Conservation (phyloP, 1,140 invertebrate genomes). For the Drosophila gunungcola region DNA sequence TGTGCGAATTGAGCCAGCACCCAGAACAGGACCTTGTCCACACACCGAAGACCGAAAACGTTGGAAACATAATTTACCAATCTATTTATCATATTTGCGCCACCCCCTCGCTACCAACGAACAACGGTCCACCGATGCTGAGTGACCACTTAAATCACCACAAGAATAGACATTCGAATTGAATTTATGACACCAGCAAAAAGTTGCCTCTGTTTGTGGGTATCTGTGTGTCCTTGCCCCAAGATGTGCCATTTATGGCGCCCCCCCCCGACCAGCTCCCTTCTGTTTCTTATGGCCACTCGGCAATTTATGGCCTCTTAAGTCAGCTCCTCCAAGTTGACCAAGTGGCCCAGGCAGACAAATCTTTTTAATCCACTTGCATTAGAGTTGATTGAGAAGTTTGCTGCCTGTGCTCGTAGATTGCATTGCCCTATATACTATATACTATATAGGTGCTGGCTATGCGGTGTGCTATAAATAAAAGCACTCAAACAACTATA, state of each 20-base stretch:
- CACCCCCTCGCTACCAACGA: constrained; percentile 8
- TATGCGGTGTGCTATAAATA: constrained; percentile 28
- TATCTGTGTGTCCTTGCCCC: constrained; percentile 20
- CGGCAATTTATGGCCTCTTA: constrained; percentile 75
- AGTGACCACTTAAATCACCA: constrained; percentile 82
- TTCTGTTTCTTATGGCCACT: constrained; percentile 59
- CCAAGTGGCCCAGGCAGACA: constrained; percentile 37
- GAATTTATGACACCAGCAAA: constrained; percentile 77
- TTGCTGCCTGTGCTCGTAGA: constrained; percentile 1
- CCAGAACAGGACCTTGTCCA: constrained; percentile 5
- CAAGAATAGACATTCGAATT: constrained; percentile 81
- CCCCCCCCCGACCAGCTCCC: not conserved
- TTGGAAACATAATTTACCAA: constrained; percentile 73
- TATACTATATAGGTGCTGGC: constrained; percentile 1
- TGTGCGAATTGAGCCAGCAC: constrained; percentile 63
- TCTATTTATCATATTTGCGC: constrained; percentile 83
- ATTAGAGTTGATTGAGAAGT: constrained; percentile 61
- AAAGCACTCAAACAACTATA: constrained; percentile 29
- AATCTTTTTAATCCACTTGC: constrained; percentile 62
- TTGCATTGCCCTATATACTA: constrained; percentile 16
- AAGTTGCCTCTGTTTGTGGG: constrained; percentile 38
- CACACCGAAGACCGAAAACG: constrained; percentile 2
- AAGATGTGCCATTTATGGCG: constrained; percentile 71
- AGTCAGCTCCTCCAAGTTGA: constrained; percentile 65
- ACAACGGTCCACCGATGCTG: constrained; percentile 34